These are phyloP conservation scores for Heliopora coerulea DNA, from an alignment of 92 coral and sea anemone genomes.

Conservation along the genomic window DNA sequence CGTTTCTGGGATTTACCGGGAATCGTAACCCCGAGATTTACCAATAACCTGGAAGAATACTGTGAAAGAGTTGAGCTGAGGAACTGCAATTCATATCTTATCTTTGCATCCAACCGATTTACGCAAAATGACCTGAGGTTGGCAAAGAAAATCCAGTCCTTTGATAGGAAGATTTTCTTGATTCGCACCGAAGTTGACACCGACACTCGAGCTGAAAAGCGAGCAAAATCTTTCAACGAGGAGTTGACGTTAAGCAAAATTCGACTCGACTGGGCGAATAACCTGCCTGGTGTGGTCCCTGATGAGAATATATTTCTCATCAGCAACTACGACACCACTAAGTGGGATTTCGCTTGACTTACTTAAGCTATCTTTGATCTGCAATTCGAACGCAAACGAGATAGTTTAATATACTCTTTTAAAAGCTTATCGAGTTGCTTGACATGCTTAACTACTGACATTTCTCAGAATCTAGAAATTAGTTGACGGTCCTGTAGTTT, in stretches of 20 bases:
- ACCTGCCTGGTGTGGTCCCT: background rate
- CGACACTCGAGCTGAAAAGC: background rate
- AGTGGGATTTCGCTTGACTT: slow-evolving; percentile 44
- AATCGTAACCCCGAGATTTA: slow-evolving; percentile 26
- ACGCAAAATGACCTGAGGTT: slow-evolving; percentile 24
- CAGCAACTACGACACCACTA: slow-evolving; percentile 18
- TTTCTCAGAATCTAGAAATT: no score
- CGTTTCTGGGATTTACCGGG: slow-evolving; percentile 47
- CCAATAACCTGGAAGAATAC: slow-evolving; percentile 40
- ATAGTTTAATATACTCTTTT: no score
- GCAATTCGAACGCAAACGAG: no score
- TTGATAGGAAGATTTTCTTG: slow-evolving; percentile 15
- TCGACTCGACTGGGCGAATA: background rate
- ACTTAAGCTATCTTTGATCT: background rate
- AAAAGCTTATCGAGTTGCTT: no score
- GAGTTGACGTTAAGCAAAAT: slow-evolving; percentile 9
- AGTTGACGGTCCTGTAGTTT: no score
- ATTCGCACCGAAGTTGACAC: slow-evolving; percentile 31
- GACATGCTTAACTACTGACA: no score
- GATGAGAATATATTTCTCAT: slow-evolving; percentile 21
- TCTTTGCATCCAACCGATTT: slow-evolving; percentile 33
- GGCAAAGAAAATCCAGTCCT: slow-evolving; percentile 15
- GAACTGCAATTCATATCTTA: slow-evolving; percentile 27
- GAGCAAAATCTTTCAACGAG: slow-evolving; percentile 25
- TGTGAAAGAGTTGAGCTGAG: slow-evolving; percentile 10